A percentile compares a stretch with the other conserved stretches of the same genome.
Evolutionary conservation across 2,113 vertebrate genomes (phyloP).

Genomic region (Siniperca knerii): DNA sequence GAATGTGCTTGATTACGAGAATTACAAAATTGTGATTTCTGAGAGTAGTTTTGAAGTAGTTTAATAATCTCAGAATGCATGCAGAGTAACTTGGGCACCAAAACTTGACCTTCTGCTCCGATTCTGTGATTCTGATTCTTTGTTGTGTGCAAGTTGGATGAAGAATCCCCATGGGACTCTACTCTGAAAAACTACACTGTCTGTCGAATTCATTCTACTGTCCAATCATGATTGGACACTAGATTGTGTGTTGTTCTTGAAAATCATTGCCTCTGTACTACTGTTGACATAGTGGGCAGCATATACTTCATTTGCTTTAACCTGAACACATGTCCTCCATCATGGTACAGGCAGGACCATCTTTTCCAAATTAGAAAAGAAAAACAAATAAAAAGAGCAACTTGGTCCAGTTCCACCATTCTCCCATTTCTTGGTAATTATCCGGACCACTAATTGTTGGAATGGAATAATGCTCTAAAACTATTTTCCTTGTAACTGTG

Average conservation of each 20-base stretch:
- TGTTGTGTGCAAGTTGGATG: not conserved
- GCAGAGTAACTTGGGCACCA: not conserved
- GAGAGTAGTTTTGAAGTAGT: not conserved
- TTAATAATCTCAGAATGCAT: conserved; percentile 1
- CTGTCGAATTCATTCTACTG: conserved; percentile 9
- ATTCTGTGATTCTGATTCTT: not conserved
- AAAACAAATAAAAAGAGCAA: conserved; percentile 35
- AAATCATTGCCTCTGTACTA: conserved; percentile 23
- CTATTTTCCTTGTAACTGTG: conserved; percentile 55
- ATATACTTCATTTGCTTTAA: conserved; percentile 29
- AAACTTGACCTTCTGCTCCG: not conserved
- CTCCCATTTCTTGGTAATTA: conserved; percentile 78
- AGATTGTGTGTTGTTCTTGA: not conserved
- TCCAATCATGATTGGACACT: not conserved
- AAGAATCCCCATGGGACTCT: not conserved
- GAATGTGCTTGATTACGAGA: not conserved
- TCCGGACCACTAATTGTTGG: conserved; percentile 73
- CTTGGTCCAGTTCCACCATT: conserved; percentile 43
- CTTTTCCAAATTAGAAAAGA: conserved; percentile 42
- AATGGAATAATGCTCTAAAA: conserved; percentile 66
- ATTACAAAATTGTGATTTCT: not conserved
- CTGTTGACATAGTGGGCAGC: conserved; percentile 12
- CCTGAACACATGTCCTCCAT: conserved; percentile 12
- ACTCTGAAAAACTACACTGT: not conserved
- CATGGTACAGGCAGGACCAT: not conserved